These are phyloP conservation scores for Drosophila sulfurigaster DNA, from an alignment of 1,140 invertebrate species.

Conservation along the genomic window DNA sequence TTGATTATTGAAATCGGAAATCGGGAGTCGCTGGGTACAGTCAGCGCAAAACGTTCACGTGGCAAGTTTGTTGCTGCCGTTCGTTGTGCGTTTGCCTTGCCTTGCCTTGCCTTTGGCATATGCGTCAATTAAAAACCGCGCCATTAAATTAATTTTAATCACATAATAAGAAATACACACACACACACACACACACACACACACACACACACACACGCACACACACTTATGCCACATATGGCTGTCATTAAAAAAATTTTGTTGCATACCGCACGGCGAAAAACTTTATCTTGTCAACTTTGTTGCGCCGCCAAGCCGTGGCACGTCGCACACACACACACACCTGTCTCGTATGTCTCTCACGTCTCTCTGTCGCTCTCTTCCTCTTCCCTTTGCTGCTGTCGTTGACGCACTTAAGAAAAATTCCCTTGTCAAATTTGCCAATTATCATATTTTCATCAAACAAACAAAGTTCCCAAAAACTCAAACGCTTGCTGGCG, in stretches of 20 bases:
- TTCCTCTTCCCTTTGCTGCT: neutral
- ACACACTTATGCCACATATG: conserved; percentile 53
- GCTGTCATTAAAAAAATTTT: conserved; percentile 82
- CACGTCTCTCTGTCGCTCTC: neutral
- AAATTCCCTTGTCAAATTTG: conserved; percentile 85
- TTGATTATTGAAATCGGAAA: conserved; percentile 49
- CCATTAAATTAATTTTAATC: conserved; percentile 83
- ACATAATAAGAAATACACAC: conserved; percentile 76
- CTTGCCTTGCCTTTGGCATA: conserved; percentile 38
- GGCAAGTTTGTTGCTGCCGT: neutral
- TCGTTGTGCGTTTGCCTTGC: no score
- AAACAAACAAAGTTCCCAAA: conserved; percentile 81
- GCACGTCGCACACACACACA: conserved; percentile 25
- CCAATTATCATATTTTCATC: conserved; percentile 85
- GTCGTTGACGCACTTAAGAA: conserved; percentile 78
- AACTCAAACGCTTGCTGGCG: conserved; percentile 51
- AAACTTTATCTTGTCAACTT: conserved; percentile 83
- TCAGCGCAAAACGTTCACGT: conserved; percentile 28
- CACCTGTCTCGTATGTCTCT: conserved; percentile 21
- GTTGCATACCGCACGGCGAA: conserved; percentile 72
- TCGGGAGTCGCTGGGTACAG: conserved; percentile 23
- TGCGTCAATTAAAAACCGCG: conserved; percentile 82
- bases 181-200: conserved; percentile 17
- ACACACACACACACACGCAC: conserved; percentile 12
- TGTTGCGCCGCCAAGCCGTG: conserved; percentile 36